These are phyloP conservation scores for Eulemur mongoz DNA, from an alignment of 2,797 vertebrate species.

Conservation along the genomic window DNA sequence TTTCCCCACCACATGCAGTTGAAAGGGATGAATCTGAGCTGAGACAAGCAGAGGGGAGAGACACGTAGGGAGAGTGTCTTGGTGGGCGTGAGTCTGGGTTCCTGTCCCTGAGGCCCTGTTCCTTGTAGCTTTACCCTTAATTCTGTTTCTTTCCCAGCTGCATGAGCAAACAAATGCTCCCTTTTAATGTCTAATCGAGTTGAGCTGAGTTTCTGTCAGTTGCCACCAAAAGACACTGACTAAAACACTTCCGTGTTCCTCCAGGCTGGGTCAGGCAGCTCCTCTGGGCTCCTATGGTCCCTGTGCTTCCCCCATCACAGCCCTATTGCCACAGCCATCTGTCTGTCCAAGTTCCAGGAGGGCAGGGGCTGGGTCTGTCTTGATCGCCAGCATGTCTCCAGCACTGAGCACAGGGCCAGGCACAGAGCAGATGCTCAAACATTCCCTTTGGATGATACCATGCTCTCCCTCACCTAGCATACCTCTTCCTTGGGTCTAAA, in stretches of 20 bases:
- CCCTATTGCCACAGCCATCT: background rate
- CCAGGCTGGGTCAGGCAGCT: background rate
- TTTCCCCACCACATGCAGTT: background rate
- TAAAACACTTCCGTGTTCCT: background rate
- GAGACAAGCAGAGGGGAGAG: background rate
- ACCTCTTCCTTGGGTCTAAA: background rate
- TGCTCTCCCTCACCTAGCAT: background rate
- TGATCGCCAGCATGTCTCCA: background rate
- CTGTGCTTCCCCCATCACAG: background rate
- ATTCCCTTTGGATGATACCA: background rate
- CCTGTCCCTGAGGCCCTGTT: background rate
- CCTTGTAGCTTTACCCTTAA: background rate
- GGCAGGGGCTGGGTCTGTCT: background rate
- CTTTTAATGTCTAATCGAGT: background rate
- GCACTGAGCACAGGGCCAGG: background rate
- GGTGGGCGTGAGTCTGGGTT: background rate
- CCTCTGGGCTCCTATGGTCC: background rate
- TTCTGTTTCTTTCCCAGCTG: background rate
- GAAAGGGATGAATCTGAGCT: background rate
- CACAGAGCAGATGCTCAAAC: background rate
- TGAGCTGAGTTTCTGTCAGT: background rate
- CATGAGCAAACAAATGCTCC: background rate
- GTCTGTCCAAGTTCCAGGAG: background rate
- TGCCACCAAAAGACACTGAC: background rate
- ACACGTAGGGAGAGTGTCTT: background rate